Conservation (phyloP, 1,140 invertebrate genomes). For the Teleogryllus occipitalis region DNA sequence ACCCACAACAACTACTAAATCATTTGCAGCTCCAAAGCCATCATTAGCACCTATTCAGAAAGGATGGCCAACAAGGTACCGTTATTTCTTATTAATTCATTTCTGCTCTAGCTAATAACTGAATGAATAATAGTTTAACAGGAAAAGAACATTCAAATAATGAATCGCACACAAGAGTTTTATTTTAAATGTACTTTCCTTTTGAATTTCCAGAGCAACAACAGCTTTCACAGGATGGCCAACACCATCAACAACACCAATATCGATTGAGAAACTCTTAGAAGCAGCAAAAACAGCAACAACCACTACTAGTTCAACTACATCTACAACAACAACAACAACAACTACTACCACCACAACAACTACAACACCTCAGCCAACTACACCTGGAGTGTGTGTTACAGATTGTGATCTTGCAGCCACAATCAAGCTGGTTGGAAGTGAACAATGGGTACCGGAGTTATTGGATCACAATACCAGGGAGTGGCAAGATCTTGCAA, state of each 20-base stretch:
- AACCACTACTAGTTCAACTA: conserved; percentile 33
- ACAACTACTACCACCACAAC: conserved; percentile 67
- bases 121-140: too few relatives aligned
- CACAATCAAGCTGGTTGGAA: conserved; percentile 71
- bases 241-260: conserved; percentile 70
- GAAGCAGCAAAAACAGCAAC: conserved; percentile 57
- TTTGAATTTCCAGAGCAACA: conserved; percentile 51
- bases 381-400: conserved; percentile 69
- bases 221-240: conserved; percentile 86
- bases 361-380: conserved; percentile 58
- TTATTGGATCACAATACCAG: conserved; percentile 74
- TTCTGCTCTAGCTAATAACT: too few relatives aligned
- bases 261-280: conserved; percentile 70
- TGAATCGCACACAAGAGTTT: neutral
- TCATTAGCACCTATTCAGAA: conserved; percentile 51
- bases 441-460: conserved; percentile 75
- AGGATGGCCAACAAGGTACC: conserved; percentile 68
- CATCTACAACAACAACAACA: conserved; percentile 42
- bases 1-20: conserved; percentile 27
- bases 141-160: too few relatives aligned
- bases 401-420: conserved; percentile 73
- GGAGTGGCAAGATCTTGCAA: conserved; percentile 73
- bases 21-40: conserved; percentile 42
- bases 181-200: neutral
- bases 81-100: too few relatives aligned